A percentile compares a stretch with the other conserved stretches of the same genome.
phyloP scores from a whole-genome alignment of 2,113 vertebrate species.

The Hippocampus mohnikei region DNA sequence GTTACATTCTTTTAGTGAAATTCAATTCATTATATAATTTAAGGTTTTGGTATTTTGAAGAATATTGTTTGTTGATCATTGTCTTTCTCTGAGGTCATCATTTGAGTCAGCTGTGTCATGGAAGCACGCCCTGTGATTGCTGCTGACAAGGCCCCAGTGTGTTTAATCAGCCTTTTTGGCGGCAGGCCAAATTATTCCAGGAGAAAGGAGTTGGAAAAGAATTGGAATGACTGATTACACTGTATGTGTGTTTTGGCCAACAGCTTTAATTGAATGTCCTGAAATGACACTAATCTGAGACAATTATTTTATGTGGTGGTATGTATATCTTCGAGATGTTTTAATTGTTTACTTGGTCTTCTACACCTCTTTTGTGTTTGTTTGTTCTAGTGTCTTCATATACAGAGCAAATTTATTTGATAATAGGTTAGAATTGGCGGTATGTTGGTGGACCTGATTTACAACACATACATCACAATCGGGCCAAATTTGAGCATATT shows the following conservation, averaged over 20 bases:
- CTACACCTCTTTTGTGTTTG: neutral
- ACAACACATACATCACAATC: neutral
- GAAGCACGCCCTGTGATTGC: neutral
- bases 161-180: slow-evolving; percentile 1
- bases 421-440: neutral
- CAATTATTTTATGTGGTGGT: neutral
- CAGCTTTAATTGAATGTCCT: neutral
- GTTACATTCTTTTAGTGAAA: neutral
- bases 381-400: neutral
- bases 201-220: neutral
- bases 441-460: neutral
- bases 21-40: neutral
- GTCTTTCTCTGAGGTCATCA: slow-evolving; percentile 1
- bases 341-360: neutral
- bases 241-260: slow-evolving; percentile 1
- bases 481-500: neutral
- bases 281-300: neutral
- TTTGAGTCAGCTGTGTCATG: neutral
- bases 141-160: slow-evolving; percentile 1
- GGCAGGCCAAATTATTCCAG: neutral
- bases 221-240: neutral
- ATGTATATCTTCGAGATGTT: neutral
- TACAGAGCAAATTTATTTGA: neutral
- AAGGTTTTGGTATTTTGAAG: neutral
- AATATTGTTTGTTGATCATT: slow-evolving; percentile 3